Evolutionary conservation across 2,888 invertebrate genomes (phyloP).

Genomic region (Hermaeophaga mercurialis): DNA sequence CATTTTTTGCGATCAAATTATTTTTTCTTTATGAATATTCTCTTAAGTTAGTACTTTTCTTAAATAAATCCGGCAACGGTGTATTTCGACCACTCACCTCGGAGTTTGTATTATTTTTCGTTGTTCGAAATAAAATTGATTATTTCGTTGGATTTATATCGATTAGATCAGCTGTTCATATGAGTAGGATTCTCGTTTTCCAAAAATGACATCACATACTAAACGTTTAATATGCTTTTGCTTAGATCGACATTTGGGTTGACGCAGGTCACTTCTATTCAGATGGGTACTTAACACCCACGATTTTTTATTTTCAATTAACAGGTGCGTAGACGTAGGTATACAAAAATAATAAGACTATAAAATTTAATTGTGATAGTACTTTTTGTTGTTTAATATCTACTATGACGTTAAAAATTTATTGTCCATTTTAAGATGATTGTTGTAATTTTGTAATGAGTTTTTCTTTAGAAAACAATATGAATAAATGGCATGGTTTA

Average conservation of each 20-base stretch:
- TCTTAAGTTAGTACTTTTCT: no score
- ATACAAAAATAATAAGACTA: no score
- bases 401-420: no score
- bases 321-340: no score
- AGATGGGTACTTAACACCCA: background rate
- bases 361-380: no score
- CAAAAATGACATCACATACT: background rate
- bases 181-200: slow-evolving; percentile 2
- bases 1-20: no score
- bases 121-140: slow-evolving; percentile 9
- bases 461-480: no score
- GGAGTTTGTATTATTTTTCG: slow-evolving; percentile 8
- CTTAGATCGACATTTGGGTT: background rate
- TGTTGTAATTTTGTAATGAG: no score
- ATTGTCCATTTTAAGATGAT: no score
- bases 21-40: no score
- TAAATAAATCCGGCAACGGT: slow-evolving; percentile 2
- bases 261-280: background rate
- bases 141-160: slow-evolving; percentile 7
- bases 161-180: slow-evolving; percentile 2
- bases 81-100: slow-evolving; percentile 2
- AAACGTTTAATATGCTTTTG: background rate
- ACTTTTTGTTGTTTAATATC: no score
- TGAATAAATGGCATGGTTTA: no score
- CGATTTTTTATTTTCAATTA: background rate